These are phyloP conservation scores for Hylomyscus alleni DNA, from an alignment of 2,797 vertebrate genomes.

Conservation along the genomic window DNA sequence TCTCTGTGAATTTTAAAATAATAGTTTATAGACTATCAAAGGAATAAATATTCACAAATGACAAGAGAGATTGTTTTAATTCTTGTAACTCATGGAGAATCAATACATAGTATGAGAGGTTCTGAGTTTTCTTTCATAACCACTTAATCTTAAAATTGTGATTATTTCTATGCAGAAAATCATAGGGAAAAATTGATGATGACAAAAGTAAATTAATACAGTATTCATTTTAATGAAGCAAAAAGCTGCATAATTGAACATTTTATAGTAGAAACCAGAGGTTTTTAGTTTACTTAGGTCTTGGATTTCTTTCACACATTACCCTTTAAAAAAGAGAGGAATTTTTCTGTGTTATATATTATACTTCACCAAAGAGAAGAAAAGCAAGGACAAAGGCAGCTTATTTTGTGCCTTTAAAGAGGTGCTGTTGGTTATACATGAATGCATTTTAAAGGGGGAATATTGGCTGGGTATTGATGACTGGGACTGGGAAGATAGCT, in stretches of 20 bases:
- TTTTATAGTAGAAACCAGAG: slow-evolving; percentile 20
- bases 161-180: neutral
- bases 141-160: slow-evolving; percentile 10
- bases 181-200: neutral
- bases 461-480: neutral
- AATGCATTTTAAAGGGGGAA: neutral
- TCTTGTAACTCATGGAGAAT: neutral
- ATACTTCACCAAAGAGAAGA: slow-evolving; percentile 33
- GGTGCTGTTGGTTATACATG: neutral
- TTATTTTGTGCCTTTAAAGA: neutral
- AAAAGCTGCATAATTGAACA: neutral
- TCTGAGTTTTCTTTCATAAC: neutral
- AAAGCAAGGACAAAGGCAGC: neutral
- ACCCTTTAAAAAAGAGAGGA: neutral
- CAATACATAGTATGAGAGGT: neutral
- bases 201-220: neutral
- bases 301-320: neutral
- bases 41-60: slow-evolving; percentile 43
- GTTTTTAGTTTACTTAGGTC: neutral
- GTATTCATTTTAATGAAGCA: neutral
- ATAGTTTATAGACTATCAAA: slow-evolving; percentile 20
- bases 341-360: neutral
- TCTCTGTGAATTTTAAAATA: slow-evolving; percentile 67
- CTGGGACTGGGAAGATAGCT: neutral
- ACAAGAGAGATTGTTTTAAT: slow-evolving; percentile 40